Evolutionary conservation across 2,888 invertebrate genomes (phyloP), one percentile per base, ranked within the genome.

Genomic region (Tromatobia lineatoria): DNA sequence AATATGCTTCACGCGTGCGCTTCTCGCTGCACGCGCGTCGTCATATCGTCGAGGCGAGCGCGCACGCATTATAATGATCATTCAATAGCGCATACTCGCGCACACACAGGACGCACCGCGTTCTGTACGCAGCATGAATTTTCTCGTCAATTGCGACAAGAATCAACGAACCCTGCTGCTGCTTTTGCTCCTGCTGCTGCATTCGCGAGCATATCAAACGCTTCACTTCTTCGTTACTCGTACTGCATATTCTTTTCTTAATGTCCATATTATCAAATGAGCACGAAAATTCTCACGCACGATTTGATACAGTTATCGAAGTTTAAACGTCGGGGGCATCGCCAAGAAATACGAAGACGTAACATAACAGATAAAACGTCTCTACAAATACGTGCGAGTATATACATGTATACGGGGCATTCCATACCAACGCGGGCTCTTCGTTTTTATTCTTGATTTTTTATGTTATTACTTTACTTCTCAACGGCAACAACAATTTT

Each of bases 61-160:
- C 29, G 71, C 71, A 71, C 79, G 85, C 85, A 85, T 82, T 79
- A 85, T 82, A 85, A 85, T 85, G 82, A 82, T 85, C 79, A 85
- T 79, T 85, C 71, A 82, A 85, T 85, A 85, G 78, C 52, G 79
- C 66, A 76, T 79, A 82, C 71, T 61, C 75, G 74, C 52, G 80
- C 54, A 67, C 54, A 73, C 64, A 75, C 85, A 85, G 85, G 82
- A 85, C 79, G 82, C 75, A 38, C 34, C 45, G 54, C 61, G 20
- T 13, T 54, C 10, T 38, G 79, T 82, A 85, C 82, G 85, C 85
- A 75, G 79, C 66, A 57, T 75, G 82, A 64, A 85, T 85, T 85
- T 85, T 85, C 82, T 79, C 81, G 82, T 78, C 81, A 82, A 81
- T 84, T 84, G 71, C 82, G 66, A 47, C 71, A 47, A 70, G 82